A percentile compares a stretch with the other conserved stretches of the same genome.
Evolutionary conservation across 2,797 vertebrate species (phyloP).

Genomic region (Pampus argenteus): DNA sequence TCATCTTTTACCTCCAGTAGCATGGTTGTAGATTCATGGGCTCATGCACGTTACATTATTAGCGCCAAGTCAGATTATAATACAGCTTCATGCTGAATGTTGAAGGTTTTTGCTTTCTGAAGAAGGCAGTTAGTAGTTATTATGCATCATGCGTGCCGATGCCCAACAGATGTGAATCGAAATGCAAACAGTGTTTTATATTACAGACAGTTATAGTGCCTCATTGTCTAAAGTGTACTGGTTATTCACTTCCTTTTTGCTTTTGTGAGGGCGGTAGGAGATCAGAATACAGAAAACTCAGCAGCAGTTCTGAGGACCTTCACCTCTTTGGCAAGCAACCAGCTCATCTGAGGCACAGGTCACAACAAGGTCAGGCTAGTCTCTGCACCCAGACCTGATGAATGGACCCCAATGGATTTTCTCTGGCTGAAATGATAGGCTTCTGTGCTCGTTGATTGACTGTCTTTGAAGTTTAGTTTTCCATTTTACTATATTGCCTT

Average conservation of each 20-base stretch:
- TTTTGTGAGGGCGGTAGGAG: not conserved
- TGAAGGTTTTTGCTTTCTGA: slow-evolving; percentile 9
- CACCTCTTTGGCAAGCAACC: slow-evolving; percentile 38
- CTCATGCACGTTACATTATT: not conserved
- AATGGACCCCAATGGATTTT: slow-evolving; percentile 49
- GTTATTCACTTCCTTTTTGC: slow-evolving; percentile 25
- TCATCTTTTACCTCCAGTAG: too few relatives aligned
- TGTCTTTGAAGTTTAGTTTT: slow-evolving; percentile 63
- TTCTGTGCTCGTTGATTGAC: slow-evolving; percentile 50
- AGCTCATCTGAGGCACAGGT: slow-evolving; percentile 38
- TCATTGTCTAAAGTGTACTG: slow-evolving; percentile 10
- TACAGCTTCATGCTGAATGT: not conserved
- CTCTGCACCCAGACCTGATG: slow-evolving; percentile 39
- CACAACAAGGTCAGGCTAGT: slow-evolving; percentile 41
- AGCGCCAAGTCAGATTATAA: not conserved
- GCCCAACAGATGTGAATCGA: slow-evolving; percentile 17
- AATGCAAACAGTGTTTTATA: not conserved
- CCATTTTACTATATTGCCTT: slow-evolving; percentile 52
- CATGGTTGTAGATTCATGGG: too few relatives aligned
- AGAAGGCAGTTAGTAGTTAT: slow-evolving; percentile 4
- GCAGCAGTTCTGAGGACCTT: slow-evolving; percentile 24
- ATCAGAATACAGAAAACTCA: slow-evolving; percentile 7
- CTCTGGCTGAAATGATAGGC: slow-evolving; percentile 44
- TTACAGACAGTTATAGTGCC: not conserved
- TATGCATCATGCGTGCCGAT: slow-evolving; percentile 27